Conservation (phyloP, 2,888 invertebrate genomes). For the Chydorus sphaericus region DNA sequence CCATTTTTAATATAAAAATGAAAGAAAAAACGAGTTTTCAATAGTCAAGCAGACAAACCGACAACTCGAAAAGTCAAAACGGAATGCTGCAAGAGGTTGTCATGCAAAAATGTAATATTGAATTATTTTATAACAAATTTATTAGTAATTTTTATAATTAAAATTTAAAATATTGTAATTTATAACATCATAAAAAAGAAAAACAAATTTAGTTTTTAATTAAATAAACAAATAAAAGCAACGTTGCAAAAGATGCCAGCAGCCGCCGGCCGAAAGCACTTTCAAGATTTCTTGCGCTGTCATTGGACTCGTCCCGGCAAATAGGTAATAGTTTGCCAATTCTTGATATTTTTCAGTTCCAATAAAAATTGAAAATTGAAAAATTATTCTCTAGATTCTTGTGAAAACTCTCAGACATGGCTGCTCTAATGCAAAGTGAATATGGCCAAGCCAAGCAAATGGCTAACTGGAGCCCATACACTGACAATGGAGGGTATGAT, state of each 20-base stretch:
- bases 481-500: constrained; percentile 59
- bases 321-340: no score
- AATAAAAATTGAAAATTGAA: not conserved
- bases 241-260: no score
- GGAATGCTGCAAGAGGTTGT: not conserved
- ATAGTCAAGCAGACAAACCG: not conserved
- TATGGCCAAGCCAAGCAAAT: constrained; percentile 1
- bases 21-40: not conserved
- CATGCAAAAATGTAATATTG: not conserved
- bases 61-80: no score
- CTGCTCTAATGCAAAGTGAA: no score
- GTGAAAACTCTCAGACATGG: no score
- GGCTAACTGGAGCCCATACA: constrained; percentile 42
- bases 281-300: no score
- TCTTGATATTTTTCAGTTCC: no score
- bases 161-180: not conserved
- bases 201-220: not conserved
- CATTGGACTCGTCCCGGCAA: no score
- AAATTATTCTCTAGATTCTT: not conserved
- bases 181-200: not conserved
- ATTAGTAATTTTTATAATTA: not conserved
- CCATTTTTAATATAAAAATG: not conserved
- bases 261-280: no score
- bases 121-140: not conserved
- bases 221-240: no score